Percentiles rank a stretch among this genome's conserved stretches.
Evolutionary conservation across 2,888 invertebrate species (phyloP).

Genomic region (Brachyopa scutellaris): DNA sequence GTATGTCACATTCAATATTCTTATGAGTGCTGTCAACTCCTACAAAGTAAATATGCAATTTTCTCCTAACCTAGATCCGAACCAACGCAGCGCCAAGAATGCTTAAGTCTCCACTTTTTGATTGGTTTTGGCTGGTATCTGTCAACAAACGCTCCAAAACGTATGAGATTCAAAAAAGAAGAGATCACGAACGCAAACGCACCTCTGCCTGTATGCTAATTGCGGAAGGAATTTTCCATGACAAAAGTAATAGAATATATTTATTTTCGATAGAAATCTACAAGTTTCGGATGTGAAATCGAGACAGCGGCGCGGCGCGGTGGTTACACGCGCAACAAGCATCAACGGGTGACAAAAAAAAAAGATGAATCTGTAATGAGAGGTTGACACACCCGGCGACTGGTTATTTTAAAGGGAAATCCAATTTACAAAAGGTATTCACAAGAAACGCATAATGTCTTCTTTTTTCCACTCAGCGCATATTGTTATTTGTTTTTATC

Average conservation of each 20-base stretch:
- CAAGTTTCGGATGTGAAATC: conserved; percentile 17
- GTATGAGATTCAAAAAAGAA: background rate
- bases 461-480: background rate
- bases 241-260: background rate
- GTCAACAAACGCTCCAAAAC: background rate
- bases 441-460: background rate
- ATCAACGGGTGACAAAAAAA: conserved; percentile 5
- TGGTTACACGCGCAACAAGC: background rate
- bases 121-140: no score
- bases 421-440: conserved; percentile 12
- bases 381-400: conserved; percentile 36
- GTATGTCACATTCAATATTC: conserved; percentile 25
- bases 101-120: background rate
- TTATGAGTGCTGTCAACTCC: conserved; percentile 26
- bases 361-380: conserved; percentile 33
- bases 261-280: conserved; percentile 4
- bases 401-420: conserved; percentile 31
- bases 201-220: conserved; percentile 8
- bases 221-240: conserved; percentile 7
- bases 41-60: conserved; percentile 23
- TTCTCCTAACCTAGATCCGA: background rate
- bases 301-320: background rate
- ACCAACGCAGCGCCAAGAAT: conserved; percentile 6
- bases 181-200: conserved; percentile 1
- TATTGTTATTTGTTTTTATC: background rate